These are phyloP conservation scores for Myotis davidii DNA, from an alignment of 2,113 vertebrate genomes.

Conservation along the genomic window DNA sequence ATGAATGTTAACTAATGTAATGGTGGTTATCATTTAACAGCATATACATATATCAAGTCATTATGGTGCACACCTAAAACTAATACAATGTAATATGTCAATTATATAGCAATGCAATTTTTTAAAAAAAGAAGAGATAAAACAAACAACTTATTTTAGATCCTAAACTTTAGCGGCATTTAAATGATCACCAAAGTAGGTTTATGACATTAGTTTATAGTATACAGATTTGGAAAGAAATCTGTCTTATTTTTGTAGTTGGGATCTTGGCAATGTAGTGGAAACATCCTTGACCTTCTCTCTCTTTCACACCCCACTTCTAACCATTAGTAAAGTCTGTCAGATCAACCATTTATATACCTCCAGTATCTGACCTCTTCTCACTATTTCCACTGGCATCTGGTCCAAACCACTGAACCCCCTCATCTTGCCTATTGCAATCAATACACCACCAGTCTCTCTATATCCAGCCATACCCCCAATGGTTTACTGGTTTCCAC, in stretches of 20 bases:
- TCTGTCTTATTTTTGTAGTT: background rate
- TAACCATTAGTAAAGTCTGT: background rate
- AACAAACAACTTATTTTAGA: background rate
- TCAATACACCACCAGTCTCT: background rate
- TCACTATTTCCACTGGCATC: background rate
- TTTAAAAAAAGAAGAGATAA: background rate
- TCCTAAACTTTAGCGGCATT: background rate
- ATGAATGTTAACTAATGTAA: background rate
- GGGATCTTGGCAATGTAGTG: background rate
- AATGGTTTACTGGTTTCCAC: rapidly evolving
- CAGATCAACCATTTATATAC: background rate
- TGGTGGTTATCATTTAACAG: background rate
- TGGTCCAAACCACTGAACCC: background rate
- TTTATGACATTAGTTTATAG: background rate
- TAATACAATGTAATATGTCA: background rate
- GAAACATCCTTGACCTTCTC: background rate
- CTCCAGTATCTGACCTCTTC: background rate
- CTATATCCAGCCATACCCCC: rapidly evolving
- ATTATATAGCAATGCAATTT: background rate
- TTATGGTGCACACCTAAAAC: background rate
- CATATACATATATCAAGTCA: background rate
- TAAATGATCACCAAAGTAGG: background rate
- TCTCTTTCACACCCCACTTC: background rate
- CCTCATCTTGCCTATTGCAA: background rate
- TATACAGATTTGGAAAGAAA: background rate